Percentiles rank a stretch among this genome's conserved stretches.
These are phyloP conservation scores for Athalia cordata DNA, from an alignment of 2,888 invertebrate genomes.

Conservation along the genomic window DNA sequence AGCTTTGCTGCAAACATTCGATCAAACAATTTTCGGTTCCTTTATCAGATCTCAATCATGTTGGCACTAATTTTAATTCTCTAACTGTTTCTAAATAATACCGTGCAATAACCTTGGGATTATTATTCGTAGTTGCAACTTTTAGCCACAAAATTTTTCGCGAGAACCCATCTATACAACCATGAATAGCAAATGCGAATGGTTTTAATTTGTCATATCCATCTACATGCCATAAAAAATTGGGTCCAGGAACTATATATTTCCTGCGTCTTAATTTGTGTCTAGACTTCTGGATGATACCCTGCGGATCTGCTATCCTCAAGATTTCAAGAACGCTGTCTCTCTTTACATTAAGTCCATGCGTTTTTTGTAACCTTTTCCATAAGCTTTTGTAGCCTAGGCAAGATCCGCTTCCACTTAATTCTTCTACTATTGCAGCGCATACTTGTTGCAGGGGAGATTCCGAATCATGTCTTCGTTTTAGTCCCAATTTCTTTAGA, in stretches of 20 bases:
- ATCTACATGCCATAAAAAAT: no score
- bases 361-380: slow-evolving; percentile 30
- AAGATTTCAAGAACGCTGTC: slow-evolving; percentile 35
- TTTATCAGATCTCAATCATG: slow-evolving; percentile 42
- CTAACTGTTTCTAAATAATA: slow-evolving; percentile 46
- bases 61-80: slow-evolving; percentile 44
- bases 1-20: slow-evolving; percentile 42
- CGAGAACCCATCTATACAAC: no score
- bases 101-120: background rate
- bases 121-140: background rate
- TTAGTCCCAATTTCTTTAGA: slow-evolving; percentile 8
- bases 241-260: no score
- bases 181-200: no score
- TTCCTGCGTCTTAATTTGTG: no score
- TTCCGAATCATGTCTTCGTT: slow-evolving; percentile 24
- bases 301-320: slow-evolving; percentile 42
- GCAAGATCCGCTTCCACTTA: no score
- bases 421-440: no score
- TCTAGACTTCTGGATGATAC: no score
- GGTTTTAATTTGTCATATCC: no score
- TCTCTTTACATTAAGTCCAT: slow-evolving; percentile 26
- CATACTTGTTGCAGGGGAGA: no score
- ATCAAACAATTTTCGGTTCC: slow-evolving; percentile 46
- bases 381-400: slow-evolving; percentile 37
- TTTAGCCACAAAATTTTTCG: no score